These are phyloP conservation scores for Neosilurus hyrtlii DNA, from an alignment of 2,797 vertebrate species.

Conservation along the genomic window DNA sequence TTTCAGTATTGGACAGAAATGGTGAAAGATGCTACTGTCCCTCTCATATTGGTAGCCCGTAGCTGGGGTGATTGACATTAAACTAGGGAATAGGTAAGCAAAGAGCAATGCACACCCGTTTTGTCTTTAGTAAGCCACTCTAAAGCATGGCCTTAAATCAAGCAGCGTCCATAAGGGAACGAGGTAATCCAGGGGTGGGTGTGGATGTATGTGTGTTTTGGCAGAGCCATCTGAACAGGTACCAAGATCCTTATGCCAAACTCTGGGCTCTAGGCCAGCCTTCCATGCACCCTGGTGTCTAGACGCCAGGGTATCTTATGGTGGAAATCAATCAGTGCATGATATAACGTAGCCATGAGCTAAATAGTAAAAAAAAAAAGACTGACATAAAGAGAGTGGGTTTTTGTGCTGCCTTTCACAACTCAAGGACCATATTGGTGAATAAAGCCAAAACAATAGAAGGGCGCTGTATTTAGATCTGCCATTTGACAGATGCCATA, in stretches of 20 bases:
- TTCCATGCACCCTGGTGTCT: slow-evolving; percentile 59
- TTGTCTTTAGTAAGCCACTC: background rate
- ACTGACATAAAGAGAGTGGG: slow-evolving; percentile 19
- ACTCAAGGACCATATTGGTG: slow-evolving; percentile 51
- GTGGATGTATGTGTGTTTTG: slow-evolving; percentile 47
- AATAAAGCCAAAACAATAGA: slow-evolving; percentile 62
- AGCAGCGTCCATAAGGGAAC: slow-evolving; percentile 25
- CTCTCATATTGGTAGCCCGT: background rate
- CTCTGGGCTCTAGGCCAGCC: slow-evolving; percentile 59
- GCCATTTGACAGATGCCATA: slow-evolving; percentile 63
- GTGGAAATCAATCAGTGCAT: slow-evolving; percentile 47
- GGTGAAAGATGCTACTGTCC: too few species aligned
- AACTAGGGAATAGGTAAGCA: background rate
- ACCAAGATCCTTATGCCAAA: slow-evolving; percentile 50
- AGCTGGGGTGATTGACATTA: background rate
- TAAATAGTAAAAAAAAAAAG: background rate
- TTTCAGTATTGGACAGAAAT: background rate
- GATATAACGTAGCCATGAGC: slow-evolving; percentile 33
- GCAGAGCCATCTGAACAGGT: slow-evolving; percentile 47
- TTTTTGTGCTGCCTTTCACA: slow-evolving; percentile 40
- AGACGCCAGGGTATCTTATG: slow-evolving; percentile 42
- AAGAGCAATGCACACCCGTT: background rate
- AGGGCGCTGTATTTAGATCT: slow-evolving; percentile 58
- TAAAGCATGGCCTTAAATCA: slow-evolving; percentile 30
- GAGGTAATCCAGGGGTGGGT: slow-evolving; percentile 41